Conservation (phyloP, 2,113 vertebrate species). For the Peromyscus californicus region DNA sequence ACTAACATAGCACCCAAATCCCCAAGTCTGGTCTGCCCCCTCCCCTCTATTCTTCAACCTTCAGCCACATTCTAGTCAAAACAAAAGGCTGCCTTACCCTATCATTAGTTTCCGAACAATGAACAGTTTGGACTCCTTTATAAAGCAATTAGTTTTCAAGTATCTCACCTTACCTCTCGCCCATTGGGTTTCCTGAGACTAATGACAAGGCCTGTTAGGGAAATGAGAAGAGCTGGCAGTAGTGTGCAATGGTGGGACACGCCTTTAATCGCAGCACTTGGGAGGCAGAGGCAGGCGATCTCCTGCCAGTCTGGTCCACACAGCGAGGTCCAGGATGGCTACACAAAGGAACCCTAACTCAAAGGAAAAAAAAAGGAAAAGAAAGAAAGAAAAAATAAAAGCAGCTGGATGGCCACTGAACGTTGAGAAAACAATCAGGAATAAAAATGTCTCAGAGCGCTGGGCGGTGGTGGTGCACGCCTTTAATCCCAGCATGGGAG, state of each 20-base stretch:
- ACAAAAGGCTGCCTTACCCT: background rate
- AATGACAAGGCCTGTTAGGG: conserved; percentile 3
- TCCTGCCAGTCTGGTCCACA: background rate
- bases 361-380: background rate
- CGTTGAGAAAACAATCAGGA: background rate
- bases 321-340: background rate
- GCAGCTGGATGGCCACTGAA: background rate
- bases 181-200: background rate
- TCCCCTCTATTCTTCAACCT: background rate
- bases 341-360: background rate
- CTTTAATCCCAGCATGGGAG: too few species aligned
- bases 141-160: background rate
- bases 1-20: background rate
- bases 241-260: rapidly evolving
- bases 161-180: background rate
- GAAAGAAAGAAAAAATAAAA: background rate
- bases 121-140: background rate
- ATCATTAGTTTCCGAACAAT: conserved; percentile 7
- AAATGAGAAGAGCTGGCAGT: background rate
- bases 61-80: background rate
- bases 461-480: too few species aligned
- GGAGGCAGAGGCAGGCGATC: background rate
- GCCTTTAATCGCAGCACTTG: background rate
- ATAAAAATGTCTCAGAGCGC: background rate
- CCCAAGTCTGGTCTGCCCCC: background rate